Evolutionary conservation across 1,140 invertebrate genomes (phyloP), one percentile per base, ranked within the genome.

Genomic region (Portunus trituberculatus): DNA sequence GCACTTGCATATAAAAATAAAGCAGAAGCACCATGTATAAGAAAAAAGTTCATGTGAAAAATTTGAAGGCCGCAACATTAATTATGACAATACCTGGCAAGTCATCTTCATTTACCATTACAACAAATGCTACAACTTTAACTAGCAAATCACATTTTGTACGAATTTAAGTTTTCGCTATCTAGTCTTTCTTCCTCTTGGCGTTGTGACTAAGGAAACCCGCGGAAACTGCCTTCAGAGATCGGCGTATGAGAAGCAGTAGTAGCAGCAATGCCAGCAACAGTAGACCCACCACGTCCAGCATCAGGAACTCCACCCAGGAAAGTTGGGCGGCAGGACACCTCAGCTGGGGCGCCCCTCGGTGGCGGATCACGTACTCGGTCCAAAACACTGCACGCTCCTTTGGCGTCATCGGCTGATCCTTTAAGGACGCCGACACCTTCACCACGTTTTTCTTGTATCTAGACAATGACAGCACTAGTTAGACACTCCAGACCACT

Each of bases 311-410:
- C 39, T 39, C 39, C 39, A 39, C 39, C 39, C 39, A 39, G 46
- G 31, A 12, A 32, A 88, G 86, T 31, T 88, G 86, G 32, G 86
- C 86, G 14, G 86, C 86, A 2, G 86, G 86, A 31, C n/a, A 89
- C 39, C 87, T 89, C 31, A 89, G 87, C 14, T 48, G 87, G 39
- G 87, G 87, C 39, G 87, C 87, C 31, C 87, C 87, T 46, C 10
- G 39, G 39, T 91, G 59, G 20, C 90, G n/a, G 28, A 67, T 29
- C 3, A 91, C 90, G 14, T 91, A 91, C 52, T 91, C 90, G 4
- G 90, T 91, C 90, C 90, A 91, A 48, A 91, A 91, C 2, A 91
- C 90, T 16, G 90, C 90, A 8, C 46, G 46, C n/a, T 91, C 90
- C 4, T 16, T 25, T 4, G 90, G 90, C 59, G 52, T 4, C 4